Evolutionary conservation across 2,113 vertebrate genomes (phyloP).

Genomic region (Machaerirhynchus nigripectus): DNA sequence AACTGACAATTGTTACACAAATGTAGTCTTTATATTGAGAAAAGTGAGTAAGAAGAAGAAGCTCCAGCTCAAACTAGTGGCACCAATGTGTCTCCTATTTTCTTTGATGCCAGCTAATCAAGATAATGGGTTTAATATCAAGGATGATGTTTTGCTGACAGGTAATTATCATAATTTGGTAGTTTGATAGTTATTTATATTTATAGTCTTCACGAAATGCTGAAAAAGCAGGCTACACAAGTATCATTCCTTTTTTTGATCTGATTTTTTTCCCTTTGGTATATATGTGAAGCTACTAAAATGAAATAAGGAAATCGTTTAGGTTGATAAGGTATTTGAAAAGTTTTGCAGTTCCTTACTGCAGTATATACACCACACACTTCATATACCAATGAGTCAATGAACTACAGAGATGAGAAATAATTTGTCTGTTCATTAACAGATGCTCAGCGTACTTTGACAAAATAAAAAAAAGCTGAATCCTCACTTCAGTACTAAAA

Average conservation of each 20-base stretch:
- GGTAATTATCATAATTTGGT: not conserved
- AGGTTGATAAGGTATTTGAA: not conserved
- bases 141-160: not conserved
- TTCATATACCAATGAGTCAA: not conserved
- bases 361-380: not conserved
- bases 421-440: not conserved
- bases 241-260: not conserved
- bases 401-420: not conserved
- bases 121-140: not conserved
- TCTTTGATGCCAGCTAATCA: not conserved
- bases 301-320: not conserved
- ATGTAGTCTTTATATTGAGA: not conserved
- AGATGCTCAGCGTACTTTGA: not conserved
- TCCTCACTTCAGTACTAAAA: not conserved
- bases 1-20: not conserved
- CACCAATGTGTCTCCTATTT: not conserved
- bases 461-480: not conserved
- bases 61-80: not conserved
- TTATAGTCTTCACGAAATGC: not conserved
- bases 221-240: not conserved
- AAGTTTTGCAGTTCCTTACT: not conserved
- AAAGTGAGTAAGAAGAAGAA: not conserved
- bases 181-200: not conserved
- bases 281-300: not conserved
- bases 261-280: not conserved